These are phyloP conservation scores for Eonycteris spelaea DNA, from an alignment of 2,113 vertebrate genomes.

Conservation along the genomic window DNA sequence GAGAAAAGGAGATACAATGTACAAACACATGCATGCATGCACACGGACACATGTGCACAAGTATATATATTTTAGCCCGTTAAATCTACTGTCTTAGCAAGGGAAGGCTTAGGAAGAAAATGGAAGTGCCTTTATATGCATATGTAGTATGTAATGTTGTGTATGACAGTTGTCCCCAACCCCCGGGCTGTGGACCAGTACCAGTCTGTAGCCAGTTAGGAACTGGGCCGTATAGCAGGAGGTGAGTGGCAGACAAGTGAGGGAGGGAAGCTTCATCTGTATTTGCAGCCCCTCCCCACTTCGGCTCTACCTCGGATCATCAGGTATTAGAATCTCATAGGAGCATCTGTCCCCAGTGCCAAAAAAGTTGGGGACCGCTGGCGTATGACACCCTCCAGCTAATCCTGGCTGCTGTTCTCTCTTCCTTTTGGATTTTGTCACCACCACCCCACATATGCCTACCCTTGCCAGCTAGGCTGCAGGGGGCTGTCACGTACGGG, in stretches of 20 bases:
- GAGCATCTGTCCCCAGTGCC: no score
- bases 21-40: background rate
- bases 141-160: background rate
- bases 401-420: background rate
- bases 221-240: no score
- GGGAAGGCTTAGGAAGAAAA: constrained; percentile 6
- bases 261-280: no score
- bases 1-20: background rate
- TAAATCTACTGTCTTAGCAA: background rate
- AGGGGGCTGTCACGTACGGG: background rate
- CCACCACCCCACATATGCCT: background rate
- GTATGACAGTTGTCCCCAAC: background rate
- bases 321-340: no score
- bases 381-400: background rate
- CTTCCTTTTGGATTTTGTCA: constrained; percentile 1
- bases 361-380: no score
- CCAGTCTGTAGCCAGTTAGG: no score
- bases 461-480: background rate
- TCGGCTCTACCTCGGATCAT: no score
- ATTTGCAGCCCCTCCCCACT: no score
- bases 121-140: background rate
- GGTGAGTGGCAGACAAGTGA: no score
- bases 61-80: background rate
- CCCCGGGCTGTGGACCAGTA: no score
- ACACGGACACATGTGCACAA: accelerated